Conservation (phyloP, 2,113 vertebrate species). For the Lepus timidus region DNA sequence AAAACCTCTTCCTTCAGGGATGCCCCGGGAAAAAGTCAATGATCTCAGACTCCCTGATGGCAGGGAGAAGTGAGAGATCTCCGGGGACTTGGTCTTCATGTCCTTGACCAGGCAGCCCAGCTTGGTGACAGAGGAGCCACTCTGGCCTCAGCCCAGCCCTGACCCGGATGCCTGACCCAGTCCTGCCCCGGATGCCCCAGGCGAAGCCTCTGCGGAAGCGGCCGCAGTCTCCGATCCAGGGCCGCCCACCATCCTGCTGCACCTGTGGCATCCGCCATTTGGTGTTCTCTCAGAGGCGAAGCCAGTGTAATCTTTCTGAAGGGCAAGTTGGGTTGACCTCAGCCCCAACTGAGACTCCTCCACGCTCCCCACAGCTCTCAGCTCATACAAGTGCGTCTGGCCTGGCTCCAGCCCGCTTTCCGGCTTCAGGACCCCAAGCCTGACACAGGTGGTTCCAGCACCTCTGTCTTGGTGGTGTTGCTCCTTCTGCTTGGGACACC, state of each 20-base stretch:
- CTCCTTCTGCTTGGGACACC: neutral
- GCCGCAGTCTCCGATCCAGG: too few relatives aligned
- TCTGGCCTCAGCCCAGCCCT: too few relatives aligned
- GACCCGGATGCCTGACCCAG: too few relatives aligned
- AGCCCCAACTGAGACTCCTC: neutral
- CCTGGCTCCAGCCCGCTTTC: neutral
- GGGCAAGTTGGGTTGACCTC: neutral
- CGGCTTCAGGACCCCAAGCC: neutral
- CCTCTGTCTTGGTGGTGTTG: neutral
- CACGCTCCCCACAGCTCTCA: neutral
- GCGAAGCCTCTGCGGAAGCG: too few relatives aligned
- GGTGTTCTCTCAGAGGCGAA: too few relatives aligned
- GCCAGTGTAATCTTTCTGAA: neutral
- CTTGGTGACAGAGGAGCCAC: too few relatives aligned
- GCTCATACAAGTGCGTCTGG: neutral
- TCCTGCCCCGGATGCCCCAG: too few relatives aligned
- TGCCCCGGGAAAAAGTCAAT: slow-evolving; percentile 92
- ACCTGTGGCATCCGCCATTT: too few relatives aligned
- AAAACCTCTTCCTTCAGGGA: slow-evolving; percentile 91
- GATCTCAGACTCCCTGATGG: slow-evolving; percentile 92
- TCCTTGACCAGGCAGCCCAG: too few relatives aligned
- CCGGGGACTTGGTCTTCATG: too few relatives aligned
- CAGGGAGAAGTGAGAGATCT: neutral
- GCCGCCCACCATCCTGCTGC: too few relatives aligned
- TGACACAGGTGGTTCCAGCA: neutral